Evolutionary conservation across 2,888 invertebrate species (phyloP).

Genomic region (Ophraella communa): DNA sequence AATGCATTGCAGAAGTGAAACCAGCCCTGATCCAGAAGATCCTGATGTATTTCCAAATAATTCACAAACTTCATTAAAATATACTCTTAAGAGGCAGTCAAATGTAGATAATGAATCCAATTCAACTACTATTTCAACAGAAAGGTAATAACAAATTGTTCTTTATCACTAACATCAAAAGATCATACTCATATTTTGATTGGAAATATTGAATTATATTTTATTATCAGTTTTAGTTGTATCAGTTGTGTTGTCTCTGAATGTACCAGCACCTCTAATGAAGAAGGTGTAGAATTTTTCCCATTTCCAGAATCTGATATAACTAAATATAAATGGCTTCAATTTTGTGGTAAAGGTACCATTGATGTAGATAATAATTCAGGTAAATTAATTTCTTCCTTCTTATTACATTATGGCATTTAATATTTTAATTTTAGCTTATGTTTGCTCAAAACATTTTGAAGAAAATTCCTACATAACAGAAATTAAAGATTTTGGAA

Average conservation of each 20-base stretch:
- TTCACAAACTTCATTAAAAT: neutral
- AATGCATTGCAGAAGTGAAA: neutral
- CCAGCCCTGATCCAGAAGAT: neutral
- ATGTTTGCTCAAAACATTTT: constrained; percentile 14
- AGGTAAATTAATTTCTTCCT: neutral
- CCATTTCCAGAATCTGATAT: constrained; percentile 7
- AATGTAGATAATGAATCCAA: neutral
- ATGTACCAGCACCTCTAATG: neutral
- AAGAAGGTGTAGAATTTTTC: neutral
- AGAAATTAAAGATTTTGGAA: neutral
- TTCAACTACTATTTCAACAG: neutral
- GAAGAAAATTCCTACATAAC: constrained; percentile 13
- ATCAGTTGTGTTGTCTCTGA: neutral
- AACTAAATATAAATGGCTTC: constrained; percentile 1
- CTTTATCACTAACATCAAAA: too few species aligned
- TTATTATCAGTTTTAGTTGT: neutral
- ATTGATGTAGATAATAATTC: neutral
- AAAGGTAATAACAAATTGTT: neutral
- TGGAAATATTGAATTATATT: neutral
- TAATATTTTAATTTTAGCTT: neutral
- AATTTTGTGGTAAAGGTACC: constrained; percentile 2
- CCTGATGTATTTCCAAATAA: neutral
- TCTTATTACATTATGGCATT: too few species aligned
- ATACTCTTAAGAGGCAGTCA: neutral
- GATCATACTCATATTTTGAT: too few species aligned